Percentiles rank a stretch among this genome's conserved stretches.
Evolutionary conservation across 2,888 invertebrate genomes (phyloP).

Genomic region (Sarcophaga carnaria): DNA sequence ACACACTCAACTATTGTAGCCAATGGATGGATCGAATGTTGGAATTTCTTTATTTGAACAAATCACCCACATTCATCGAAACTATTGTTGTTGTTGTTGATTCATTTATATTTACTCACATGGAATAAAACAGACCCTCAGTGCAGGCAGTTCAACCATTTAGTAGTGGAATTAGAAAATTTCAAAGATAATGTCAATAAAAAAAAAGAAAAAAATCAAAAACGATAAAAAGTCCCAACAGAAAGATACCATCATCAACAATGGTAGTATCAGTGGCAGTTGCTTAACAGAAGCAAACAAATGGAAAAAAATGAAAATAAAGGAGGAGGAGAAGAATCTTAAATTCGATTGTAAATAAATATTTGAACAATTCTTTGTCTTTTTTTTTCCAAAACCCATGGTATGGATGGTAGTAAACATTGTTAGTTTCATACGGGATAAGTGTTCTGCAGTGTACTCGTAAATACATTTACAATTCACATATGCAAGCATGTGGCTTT

Average conservation of each 20-base stretch:
- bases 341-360: slow-evolving; percentile 67
- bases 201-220: slow-evolving; percentile 21
- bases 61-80: slow-evolving; percentile 54
- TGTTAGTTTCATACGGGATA: neutral
- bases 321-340: neutral
- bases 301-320: too few species aligned
- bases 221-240: slow-evolving; percentile 56
- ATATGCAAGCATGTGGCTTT: neutral
- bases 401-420: neutral
- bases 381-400: neutral
- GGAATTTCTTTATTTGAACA: slow-evolving; percentile 56
- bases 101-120: slow-evolving; percentile 45
- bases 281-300: slow-evolving; percentile 29
- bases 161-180: slow-evolving; percentile 29
- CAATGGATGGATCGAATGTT: neutral
- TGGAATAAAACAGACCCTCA: slow-evolving; percentile 17
- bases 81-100: neutral
- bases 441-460: neutral
- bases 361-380: slow-evolving; percentile 63
- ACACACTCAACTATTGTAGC: too few species aligned
- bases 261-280: slow-evolving; percentile 7
- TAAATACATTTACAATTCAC: too few species aligned
- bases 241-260: slow-evolving; percentile 22
- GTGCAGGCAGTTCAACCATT: neutral
- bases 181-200: slow-evolving; percentile 67